These are phyloP conservation scores for Plectropomus leopardus DNA, from an alignment of 2,113 vertebrate species.

Conservation along the genomic window DNA sequence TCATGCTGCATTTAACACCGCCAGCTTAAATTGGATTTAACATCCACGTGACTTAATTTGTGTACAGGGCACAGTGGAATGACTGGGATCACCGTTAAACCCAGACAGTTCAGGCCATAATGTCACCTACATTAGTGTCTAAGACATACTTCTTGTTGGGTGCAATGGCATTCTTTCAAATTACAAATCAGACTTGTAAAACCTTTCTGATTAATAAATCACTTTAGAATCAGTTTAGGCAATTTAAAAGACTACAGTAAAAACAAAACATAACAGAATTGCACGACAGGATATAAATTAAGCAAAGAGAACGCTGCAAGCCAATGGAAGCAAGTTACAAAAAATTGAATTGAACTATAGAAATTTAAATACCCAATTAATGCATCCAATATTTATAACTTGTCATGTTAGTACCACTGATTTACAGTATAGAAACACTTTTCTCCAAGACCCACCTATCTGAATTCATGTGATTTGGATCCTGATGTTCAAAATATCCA, in stretches of 20 bases:
- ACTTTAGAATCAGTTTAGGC: neutral
- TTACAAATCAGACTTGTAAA: neutral
- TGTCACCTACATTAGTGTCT: constrained; percentile 2
- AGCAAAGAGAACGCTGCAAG: neutral
- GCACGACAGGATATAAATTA: neutral
- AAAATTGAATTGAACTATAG: too few species aligned
- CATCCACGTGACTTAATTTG: constrained; percentile 48
- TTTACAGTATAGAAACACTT: too few species aligned
- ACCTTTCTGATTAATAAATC: neutral
- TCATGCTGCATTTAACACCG: constrained; percentile 32
- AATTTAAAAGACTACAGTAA: neutral
- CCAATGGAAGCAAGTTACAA: neutral
- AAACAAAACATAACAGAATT: neutral
- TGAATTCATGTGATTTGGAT: too few species aligned
- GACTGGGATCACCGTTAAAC: constrained; percentile 6
- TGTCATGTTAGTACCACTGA: too few species aligned
- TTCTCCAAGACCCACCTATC: too few species aligned
- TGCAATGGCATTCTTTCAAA: neutral
- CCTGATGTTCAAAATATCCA: too few species aligned
- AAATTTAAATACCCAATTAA: too few species aligned
- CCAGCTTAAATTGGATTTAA: constrained; percentile 59
- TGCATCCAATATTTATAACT: too few species aligned
- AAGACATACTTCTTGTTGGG: neutral
- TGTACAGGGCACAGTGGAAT: constrained; percentile 5
- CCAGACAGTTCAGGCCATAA: neutral